Evolutionary conservation across 2,888 invertebrate genomes (phyloP), one percentile per base, ranked within the genome.

Genomic region (Ophraella communa): DNA sequence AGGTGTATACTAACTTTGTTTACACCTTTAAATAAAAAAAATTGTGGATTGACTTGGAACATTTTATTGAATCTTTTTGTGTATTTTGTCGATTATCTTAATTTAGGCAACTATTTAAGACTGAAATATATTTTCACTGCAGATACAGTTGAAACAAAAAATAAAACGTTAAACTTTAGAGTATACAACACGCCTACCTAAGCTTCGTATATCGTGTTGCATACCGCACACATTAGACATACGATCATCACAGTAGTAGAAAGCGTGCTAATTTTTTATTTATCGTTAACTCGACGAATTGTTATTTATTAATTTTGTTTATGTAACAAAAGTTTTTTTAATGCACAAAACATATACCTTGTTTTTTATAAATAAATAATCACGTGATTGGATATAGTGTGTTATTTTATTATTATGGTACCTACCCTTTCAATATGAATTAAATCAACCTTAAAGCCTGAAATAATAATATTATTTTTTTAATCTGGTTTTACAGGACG

Each of bases 291-390:
- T 39, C 20, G 20, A 44, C 4, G 10, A 20, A 4, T 20, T 21
- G 20, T 47, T 47, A 47, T 47, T 39, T 47, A 47, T 14, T 11
- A 45, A 21, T 1, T 39, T 39, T 23, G 21, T 45, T 45, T 45
- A 45, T 45, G 4, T 14, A 47, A 47, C 11, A 23, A 23, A n/a
- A 20, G 11, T 20, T 10, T 45, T 44, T 44, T 45, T 47, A 23
- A 23, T 47, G 17, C 21, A 23, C 47, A 17, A n/a, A 8, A 39
- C 17, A 5, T 47, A 23, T 47, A 47, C 14, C 5, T 47, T n/a
- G n/a, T n/a, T n/a, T n/a, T n/a, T 47, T 47, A 47, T 23, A n/a
- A 23, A 47, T 47, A 47, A 47, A 47, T 21, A n/a, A 47, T 47
- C 47, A 47, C 47, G 47, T 5, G 14, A 23, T 23, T 23, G 4